These are phyloP conservation scores for Xiphophorus maculatus DNA, from an alignment of 2,113 vertebrate species.

Conservation along the genomic window DNA sequence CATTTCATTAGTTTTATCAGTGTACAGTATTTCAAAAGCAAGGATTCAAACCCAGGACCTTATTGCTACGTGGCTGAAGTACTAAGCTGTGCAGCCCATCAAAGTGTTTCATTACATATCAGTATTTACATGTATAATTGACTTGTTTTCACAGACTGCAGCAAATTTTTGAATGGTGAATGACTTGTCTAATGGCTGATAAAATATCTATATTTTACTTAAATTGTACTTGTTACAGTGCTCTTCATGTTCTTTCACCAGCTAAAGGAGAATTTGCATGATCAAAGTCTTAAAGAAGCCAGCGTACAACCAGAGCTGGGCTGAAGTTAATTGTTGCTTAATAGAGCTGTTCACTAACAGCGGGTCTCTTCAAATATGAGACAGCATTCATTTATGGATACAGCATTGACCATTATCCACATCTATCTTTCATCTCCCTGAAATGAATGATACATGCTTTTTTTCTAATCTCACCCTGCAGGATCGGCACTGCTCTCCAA, in stretches of 20 bases:
- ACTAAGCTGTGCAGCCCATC: no score
- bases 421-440: neutral
- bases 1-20: no score
- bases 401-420: constrained; percentile 22
- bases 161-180: no score
- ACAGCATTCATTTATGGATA: neutral
- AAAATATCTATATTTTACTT: neutral
- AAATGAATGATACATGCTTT: neutral
- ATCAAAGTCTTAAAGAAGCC: neutral
- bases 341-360: constrained; percentile 20
- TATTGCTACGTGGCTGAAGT: no score
- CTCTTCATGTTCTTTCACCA: neutral
- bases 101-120: no score
- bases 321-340: neutral
- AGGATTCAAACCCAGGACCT: no score
- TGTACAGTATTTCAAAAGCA: no score
- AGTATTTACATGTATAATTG: no score
- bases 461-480: constrained; percentile 84
- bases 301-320: neutral
- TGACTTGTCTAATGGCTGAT: neutral
- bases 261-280: neutral
- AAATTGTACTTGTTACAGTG: neutral
- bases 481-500: constrained; percentile 88
- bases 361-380: neutral
- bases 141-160: no score